Base-by-base conservation (phyloP, 2,888 invertebrate species). In the Ephialtes manifestator region DNA sequence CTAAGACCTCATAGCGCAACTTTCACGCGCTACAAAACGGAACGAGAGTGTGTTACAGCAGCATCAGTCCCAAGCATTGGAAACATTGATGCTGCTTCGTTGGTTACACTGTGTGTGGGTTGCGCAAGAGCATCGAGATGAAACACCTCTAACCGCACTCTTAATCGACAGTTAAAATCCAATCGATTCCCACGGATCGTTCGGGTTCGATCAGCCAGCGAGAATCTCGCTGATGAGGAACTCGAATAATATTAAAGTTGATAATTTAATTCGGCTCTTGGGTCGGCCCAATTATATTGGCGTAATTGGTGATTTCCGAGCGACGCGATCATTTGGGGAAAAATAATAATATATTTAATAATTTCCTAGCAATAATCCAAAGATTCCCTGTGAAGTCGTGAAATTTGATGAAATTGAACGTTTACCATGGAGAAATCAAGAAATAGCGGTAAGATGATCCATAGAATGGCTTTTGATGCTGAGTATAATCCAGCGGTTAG, bases 111-210 rank as follows among this genome's bases (percentile, higher is more conserved):
- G 35, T 48, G 65, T 8, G 39, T 18, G 18, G 39, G 39, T 81
- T 78, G 77, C 72, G 60, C 77, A 84, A 81, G n/a, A 20, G 55
- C 77, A 74, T 60, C 60, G 35, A 72, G 84, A 81, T 81, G 81
- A 81, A 78, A 77, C 84, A 84, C 72, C 81, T 84, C 80, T 68
- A 53, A 81, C 65, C 77, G 65, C 65, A 78, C 67, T 74, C 68
- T 84, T 81, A 84, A 81, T 84, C 84, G 81, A 84, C 84, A 81
- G 70, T 84, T 84, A 74, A 81, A 84, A 84, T 74, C 84, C 84
- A 84, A 84, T 84, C 84, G 84, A 84, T 84, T 84, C 84, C 84
- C 84, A 84, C 84, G 84, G 74, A 78, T 78, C 81, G 76, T 24
- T 43, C 39, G 13, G 31, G 31, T 46, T 51, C 51, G 53, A 43